These are phyloP conservation scores for Saccostrea echinata DNA, from an alignment of 1,140 invertebrate species.

Conservation along the genomic window DNA sequence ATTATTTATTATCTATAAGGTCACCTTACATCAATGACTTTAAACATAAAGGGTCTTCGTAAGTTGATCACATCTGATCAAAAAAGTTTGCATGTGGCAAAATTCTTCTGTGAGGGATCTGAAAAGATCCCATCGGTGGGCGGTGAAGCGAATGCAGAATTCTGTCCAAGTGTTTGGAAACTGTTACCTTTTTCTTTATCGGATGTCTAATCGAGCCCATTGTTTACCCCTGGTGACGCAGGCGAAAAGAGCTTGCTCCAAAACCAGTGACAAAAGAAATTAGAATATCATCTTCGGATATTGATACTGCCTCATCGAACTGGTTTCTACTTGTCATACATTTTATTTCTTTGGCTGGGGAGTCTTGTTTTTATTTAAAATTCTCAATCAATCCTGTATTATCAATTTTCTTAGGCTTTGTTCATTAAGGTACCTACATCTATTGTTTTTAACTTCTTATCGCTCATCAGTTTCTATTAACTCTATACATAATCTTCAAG, in stretches of 20 bases:
- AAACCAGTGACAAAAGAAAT: slow-evolving; percentile 29
- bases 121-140: slow-evolving; percentile 23
- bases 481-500: slow-evolving; percentile 6
- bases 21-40: slow-evolving; percentile 32
- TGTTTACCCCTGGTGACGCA: slow-evolving; percentile 15
- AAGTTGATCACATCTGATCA: slow-evolving; percentile 36
- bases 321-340: slow-evolving; percentile 4
- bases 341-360: not conserved
- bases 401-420: slow-evolving; percentile 1
- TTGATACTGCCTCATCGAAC: slow-evolving; percentile 8
- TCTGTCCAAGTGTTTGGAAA: slow-evolving; percentile 38
- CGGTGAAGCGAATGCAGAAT: slow-evolving; percentile 33
- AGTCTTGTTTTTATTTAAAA: slow-evolving; percentile 16
- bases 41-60: not conserved
- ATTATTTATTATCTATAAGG: slow-evolving; percentile 40
- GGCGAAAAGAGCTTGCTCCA: slow-evolving; percentile 22
- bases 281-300: not conserved
- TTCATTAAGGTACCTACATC: not conserved
- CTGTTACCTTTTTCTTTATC: slow-evolving; percentile 30
- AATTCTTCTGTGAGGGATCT: not conserved
- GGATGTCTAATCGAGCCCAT: not conserved
- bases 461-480: slow-evolving; percentile 19
- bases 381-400: not conserved
- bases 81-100: slow-evolving; percentile 36
- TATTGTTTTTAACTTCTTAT: slow-evolving; percentile 10